Conservation (phyloP, 2,888 invertebrate genomes). For the Ichneumoninae sp. region DNA sequence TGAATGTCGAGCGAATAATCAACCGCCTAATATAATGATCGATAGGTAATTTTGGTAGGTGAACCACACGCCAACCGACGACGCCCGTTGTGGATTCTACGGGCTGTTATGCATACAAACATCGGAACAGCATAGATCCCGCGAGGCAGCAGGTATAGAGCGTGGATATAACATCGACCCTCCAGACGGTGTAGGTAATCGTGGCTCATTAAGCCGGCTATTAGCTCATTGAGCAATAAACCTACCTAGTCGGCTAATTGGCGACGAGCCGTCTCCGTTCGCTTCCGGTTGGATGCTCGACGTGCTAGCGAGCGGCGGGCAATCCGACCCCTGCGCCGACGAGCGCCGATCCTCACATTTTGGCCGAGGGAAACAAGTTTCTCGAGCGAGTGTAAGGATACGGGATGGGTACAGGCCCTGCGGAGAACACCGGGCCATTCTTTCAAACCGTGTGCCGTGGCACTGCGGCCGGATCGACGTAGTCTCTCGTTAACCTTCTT, state of each 20-base stretch:
- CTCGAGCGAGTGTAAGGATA: conserved; percentile 1
- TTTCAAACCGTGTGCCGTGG: conserved; percentile 37
- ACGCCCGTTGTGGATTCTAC: conserved; percentile 21
- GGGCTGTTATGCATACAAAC: conserved; percentile 50
- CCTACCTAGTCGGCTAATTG: conserved; percentile 80
- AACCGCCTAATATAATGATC: conserved; percentile 22
- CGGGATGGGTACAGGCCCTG: conserved; percentile 11
- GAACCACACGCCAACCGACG: conserved; percentile 37
- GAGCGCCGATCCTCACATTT: conserved; percentile 53
- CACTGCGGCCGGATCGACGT: conserved; percentile 19
- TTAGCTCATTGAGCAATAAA: conserved; percentile 83
- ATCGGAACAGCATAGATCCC: conserved; percentile 11
- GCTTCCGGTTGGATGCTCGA: conserved; percentile 75
- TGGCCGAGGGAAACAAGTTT: conserved; percentile 51
- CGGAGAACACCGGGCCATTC: conserved; percentile 53
- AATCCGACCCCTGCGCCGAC: conserved; percentile 41
- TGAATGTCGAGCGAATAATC: conserved; percentile 5
- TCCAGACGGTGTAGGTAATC: conserved; percentile 75
- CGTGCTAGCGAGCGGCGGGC: conserved; percentile 26
- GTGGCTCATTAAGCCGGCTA: conserved; percentile 79
- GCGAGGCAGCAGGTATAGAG: conserved; percentile 26
- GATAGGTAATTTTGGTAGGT: conserved; percentile 30
- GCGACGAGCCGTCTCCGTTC: conserved; percentile 75
- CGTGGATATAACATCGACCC: conserved; percentile 35
- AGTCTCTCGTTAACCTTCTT: conserved; percentile 50